These are phyloP conservation scores for Pocillopora meandrina DNA, from an alignment of 92 coral and sea anemone species.

Conservation along the genomic window DNA sequence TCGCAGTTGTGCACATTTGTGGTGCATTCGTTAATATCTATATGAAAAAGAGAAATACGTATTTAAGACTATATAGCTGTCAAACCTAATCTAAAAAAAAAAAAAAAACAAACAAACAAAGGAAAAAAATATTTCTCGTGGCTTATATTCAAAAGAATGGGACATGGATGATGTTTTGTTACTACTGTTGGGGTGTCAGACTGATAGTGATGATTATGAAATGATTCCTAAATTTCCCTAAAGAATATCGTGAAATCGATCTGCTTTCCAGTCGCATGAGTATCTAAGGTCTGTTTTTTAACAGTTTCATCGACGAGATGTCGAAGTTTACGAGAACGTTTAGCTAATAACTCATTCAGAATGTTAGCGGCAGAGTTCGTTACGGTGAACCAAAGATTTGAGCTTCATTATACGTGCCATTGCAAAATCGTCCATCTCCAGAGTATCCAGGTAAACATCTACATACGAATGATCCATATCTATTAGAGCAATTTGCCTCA, in stretches of 20 bases:
- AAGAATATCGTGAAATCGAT: too few species aligned
- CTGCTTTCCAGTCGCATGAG: too few species aligned
- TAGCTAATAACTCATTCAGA: neutral
- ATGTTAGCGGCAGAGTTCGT: neutral
- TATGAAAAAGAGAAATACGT: neutral
- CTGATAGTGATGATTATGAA: too few species aligned
- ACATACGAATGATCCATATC: neutral
- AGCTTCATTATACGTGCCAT: neutral
- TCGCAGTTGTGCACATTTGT: neutral
- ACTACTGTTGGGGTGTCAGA: too few species aligned
- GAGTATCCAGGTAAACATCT: neutral
- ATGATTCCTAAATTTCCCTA: too few species aligned
- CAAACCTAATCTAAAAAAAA: neutral
- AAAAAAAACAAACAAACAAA: too few species aligned
- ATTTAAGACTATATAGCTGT: neutral
- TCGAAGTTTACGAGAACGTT: neutral
- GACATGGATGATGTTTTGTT: too few species aligned
- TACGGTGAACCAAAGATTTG: neutral
- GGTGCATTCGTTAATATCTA: neutral
- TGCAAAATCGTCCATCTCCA: neutral
- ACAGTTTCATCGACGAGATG: too few species aligned
- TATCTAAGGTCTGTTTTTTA: too few species aligned
- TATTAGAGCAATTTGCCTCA: neutral
- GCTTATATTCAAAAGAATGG: too few species aligned
- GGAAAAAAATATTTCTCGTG: too few species aligned